Conservation (phyloP, 2,113 vertebrate species). For the Thunnus maccoyii region DNA sequence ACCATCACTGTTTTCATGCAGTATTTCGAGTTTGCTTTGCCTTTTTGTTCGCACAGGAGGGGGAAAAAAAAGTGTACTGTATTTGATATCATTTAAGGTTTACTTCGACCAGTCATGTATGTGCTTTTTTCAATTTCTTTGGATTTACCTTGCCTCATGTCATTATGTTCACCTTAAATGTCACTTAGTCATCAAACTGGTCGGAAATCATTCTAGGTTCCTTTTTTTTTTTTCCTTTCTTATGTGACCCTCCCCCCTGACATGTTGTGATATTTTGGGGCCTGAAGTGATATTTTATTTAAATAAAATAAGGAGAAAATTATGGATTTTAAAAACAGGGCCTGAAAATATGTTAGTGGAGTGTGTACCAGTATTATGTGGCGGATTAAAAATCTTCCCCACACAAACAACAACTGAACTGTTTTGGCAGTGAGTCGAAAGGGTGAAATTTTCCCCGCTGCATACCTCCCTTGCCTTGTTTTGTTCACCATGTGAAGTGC, state of each 20-base stretch:
- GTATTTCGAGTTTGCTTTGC: slow-evolving; percentile 69
- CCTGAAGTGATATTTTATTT: slow-evolving; percentile 64
- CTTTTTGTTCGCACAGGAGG: slow-evolving; percentile 50
- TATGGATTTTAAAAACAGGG: slow-evolving; percentile 41
- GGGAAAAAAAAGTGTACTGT: slow-evolving; percentile 45
- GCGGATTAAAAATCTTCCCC: neutral
- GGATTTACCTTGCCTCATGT: slow-evolving; percentile 48
- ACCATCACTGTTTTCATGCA: slow-evolving; percentile 62
- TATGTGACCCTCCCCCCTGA: neutral
- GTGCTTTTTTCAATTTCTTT: slow-evolving; percentile 43
- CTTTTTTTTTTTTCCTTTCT: neutral
- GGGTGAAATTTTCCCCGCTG: neutral
- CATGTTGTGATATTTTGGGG: slow-evolving; percentile 35
- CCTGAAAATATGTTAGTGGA: slow-evolving; percentile 27
- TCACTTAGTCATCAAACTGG: slow-evolving; percentile 29
- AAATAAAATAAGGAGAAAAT: slow-evolving; percentile 55
- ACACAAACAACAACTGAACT: neutral
- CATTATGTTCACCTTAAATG: slow-evolving; percentile 21
- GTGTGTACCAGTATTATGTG: slow-evolving; percentile 2
- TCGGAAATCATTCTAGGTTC: slow-evolving; percentile 31
- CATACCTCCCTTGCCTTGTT: neutral
- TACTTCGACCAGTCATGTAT: slow-evolving; percentile 34
- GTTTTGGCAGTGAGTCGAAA: slow-evolving; percentile 1
- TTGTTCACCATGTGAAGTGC: slow-evolving; percentile 45
- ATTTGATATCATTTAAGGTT: slow-evolving; percentile 40